Evolutionary conservation across 2,113 vertebrate species (phyloP), one percentile per base, ranked within the genome.

Genomic region (Ptychochromis oligacanthus): DNA sequence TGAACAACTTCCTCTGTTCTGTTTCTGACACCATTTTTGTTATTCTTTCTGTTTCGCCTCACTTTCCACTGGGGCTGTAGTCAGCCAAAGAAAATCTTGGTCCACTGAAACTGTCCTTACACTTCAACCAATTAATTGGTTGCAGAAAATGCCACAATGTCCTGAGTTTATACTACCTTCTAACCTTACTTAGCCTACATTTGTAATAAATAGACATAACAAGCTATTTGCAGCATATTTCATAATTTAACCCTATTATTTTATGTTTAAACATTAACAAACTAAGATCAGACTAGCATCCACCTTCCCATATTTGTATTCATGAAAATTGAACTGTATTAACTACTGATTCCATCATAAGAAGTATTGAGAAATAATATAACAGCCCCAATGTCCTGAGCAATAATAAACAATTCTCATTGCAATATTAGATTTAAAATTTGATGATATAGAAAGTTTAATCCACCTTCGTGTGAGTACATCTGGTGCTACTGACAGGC

Each of bases 401-500:
- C 52, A 20, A 3, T 9, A 55, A 55, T 20, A 20, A 54, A 9
- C 52, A 31, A 52, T 40, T 70, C 24, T 6, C 10, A 52, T 8
- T 52, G 43, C 43, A 70, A 0, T 70, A 31, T 52, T 31, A 52
- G 24, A 31, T 70, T 52, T 52, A 22, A 43, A 8, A 52, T 49
- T 70, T 13, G 46, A 17, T 70, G 1, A 20, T 2, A 0, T 28
- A 26, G 65, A 24, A 49, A 49, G 22, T 2, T 0, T 0, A 43
- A 13, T 8, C 17, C 24, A 52, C 17, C 26, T 31, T 31, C 4
- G 65, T 72, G 24, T n/a, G 1, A 52, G 43, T 72, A n/a, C 10
- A 31, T n/a, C 24, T 0, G 0, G 20, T 72, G 24, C 17, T 72
- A 0, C 65, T 8, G 43, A 20, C 43, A 49, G 13, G 5, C 43